Percentiles rank a stretch among this genome's conserved stretches.
phyloP scores from a whole-genome alignment of 2,888 invertebrate genomes.

The Spisula subtruncata region DNA sequence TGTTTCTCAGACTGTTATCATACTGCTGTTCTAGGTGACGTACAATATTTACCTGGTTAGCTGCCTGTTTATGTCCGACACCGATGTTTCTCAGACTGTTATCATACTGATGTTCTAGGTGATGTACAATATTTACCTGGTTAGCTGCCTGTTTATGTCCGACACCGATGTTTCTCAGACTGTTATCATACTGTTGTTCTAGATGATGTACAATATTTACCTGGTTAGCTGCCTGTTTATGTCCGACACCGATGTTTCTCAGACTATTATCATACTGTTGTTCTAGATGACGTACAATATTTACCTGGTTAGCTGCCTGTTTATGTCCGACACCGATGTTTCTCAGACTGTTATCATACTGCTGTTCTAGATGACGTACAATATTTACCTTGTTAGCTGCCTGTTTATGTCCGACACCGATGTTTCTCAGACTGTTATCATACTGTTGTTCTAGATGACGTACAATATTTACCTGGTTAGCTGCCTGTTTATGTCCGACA shows the following conservation, averaged over 20 bases:
- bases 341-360: conserved; percentile 82
- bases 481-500: conserved; percentile 81
- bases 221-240: conserved; percentile 79
- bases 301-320: conserved; percentile 79
- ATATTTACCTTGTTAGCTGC: conserved; percentile 77
- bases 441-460: conserved; percentile 81
- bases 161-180: conserved; percentile 81
- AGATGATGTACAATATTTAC: conserved; percentile 77
- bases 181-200: conserved; percentile 82
- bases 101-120: conserved; percentile 82
- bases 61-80: conserved; percentile 81
- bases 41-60: conserved; percentile 75
- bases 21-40: conserved; percentile 81
- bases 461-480: conserved; percentile 75
- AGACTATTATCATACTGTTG: conserved; percentile 83
- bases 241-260: conserved; percentile 82
- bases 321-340: conserved; percentile 83
- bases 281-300: conserved; percentile 76
- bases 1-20: conserved; percentile 81
- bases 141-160: conserved; percentile 81
- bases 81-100: conserved; percentile 82
- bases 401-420: conserved; percentile 82
- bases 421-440: conserved; percentile 81
- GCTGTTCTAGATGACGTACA: conserved; percentile 79
- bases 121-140: conserved; percentile 75